Base-by-base conservation (phyloP, 2,113 vertebrate species). In the Colossoma macropomum region DNA sequence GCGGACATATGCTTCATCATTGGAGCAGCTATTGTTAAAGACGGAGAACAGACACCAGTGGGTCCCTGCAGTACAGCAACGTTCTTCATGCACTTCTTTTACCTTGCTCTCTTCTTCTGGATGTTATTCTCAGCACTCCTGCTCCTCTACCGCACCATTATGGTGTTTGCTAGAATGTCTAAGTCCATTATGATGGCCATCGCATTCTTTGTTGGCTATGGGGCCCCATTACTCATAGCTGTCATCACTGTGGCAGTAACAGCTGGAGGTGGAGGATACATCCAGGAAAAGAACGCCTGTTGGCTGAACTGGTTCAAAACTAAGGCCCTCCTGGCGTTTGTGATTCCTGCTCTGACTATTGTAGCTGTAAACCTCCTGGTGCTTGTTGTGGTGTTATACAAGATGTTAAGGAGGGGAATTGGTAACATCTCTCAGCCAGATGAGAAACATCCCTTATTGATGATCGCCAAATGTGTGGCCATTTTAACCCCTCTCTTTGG, bases 91-190 rank as follows among this genome's bases (percentile, higher is more conserved):
- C 97, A 97, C 87, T 94, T 96, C 74, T 96, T 96, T 89, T 98
- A 97, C 81, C 94, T 98, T n/a, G 91, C 94, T 34, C 65, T 97
- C n/a, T 97, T 97, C 89, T 98, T 97, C 85, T 98, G 97, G 97
- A 98, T 98, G 97, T 88, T 98, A 0, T 88, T 93, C 8, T 92
- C 96, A 27, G 96, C 94, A 0, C 92, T 97, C 25, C 90, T 97
- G 59, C 95, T 98, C 52, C 88, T 96, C 9, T 96, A 96, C 80
- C 92, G 95, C 11, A 94, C 95, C 8, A 30, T 96, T n/a, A 86
- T 96, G 1, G 84, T 96, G 75, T 96, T 97, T 84, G 93, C 91
- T 6, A 90, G 95, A 84, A 91, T 96, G 90, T 90, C 93, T 16
- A 96, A 92, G 72, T 84, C 89, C 30, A 23, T 7, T 3, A 94